Evolutionary conservation across 2,797 vertebrate genomes (phyloP).

Genomic region (Melanotaenia trifasciata): DNA sequence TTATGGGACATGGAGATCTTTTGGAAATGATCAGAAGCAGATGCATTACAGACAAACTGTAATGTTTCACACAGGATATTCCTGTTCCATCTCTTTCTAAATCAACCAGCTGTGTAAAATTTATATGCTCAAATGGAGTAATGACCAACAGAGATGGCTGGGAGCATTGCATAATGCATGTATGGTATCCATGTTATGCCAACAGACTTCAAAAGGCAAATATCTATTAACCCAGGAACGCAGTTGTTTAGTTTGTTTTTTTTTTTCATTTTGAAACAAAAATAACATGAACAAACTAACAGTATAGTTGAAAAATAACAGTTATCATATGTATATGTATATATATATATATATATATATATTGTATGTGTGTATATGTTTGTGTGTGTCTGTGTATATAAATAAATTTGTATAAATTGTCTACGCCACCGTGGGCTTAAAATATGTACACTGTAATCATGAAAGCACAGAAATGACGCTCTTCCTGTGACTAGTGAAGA

Average conservation of each 20-base stretch:
- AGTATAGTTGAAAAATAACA: too few species aligned
- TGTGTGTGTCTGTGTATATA: too few species aligned
- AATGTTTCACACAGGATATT: slow-evolving; percentile 47
- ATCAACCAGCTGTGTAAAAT: slow-evolving; percentile 54
- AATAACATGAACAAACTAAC: too few species aligned
- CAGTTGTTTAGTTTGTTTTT: slow-evolving; percentile 3
- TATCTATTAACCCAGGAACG: slow-evolving; percentile 7
- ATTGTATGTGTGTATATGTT: too few species aligned
- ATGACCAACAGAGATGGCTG: slow-evolving; percentile 39
- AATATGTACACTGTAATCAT: slow-evolving; percentile 49
- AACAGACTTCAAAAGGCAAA: slow-evolving; percentile 46
- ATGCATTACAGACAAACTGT: slow-evolving; percentile 27
- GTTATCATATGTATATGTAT: too few species aligned
- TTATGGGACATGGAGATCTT: background rate
- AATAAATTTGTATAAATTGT: background rate
- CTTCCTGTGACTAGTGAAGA: slow-evolving; percentile 46
- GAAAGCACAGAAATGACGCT: slow-evolving; percentile 43
- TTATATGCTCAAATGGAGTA: slow-evolving; percentile 54
- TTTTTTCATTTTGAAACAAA: too few species aligned
- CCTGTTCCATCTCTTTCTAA: slow-evolving; percentile 42
- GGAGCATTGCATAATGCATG: slow-evolving; percentile 52
- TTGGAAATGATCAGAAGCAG: slow-evolving; percentile 16
- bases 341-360: too few species aligned
- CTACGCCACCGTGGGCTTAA: slow-evolving; percentile 20
- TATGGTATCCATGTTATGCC: slow-evolving; percentile 34